Evolutionary conservation across 2,888 invertebrate genomes (phyloP).

Genomic region (Cosmorhoe ocellata): DNA sequence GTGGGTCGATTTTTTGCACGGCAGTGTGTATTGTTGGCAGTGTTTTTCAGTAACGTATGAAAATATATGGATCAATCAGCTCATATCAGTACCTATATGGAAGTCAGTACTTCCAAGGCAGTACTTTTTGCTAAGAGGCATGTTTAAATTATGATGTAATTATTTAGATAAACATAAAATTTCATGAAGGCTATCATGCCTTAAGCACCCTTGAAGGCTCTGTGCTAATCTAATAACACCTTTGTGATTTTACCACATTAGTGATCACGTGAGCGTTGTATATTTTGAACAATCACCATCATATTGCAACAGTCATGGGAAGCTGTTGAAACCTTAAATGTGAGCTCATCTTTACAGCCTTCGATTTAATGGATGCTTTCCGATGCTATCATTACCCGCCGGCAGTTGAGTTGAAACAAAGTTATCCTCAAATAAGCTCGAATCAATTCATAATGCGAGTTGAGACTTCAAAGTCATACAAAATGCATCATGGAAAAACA

Average conservation of each 20-base stretch:
- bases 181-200: too few species aligned
- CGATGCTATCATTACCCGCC: constrained; percentile 8
- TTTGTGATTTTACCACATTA: constrained; percentile 3
- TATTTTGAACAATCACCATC: constrained; percentile 29
- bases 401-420: constrained; percentile 1
- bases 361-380: constrained; percentile 25
- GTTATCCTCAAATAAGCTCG: background rate
- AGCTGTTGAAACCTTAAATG: constrained; percentile 36
- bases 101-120: too few species aligned
- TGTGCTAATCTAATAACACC: background rate
- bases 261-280: constrained; percentile 17
- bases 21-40: too few species aligned
- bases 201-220: background rate
- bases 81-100: too few species aligned
- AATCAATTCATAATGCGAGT: background rate
- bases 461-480: too few species aligned
- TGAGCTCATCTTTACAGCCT: constrained; percentile 31
- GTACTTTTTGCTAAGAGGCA: too few species aligned
- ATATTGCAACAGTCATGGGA: constrained; percentile 35
- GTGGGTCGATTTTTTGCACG: too few species aligned
- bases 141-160: too few species aligned
- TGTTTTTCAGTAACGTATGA: too few species aligned
- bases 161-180: too few species aligned
- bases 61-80: too few species aligned
- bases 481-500: too few species aligned